A percentile compares a stretch with the other conserved stretches of the same genome.
phyloP scores from a whole-genome alignment of 1,140 invertebrate species.

The Scaptomyza montana region DNA sequence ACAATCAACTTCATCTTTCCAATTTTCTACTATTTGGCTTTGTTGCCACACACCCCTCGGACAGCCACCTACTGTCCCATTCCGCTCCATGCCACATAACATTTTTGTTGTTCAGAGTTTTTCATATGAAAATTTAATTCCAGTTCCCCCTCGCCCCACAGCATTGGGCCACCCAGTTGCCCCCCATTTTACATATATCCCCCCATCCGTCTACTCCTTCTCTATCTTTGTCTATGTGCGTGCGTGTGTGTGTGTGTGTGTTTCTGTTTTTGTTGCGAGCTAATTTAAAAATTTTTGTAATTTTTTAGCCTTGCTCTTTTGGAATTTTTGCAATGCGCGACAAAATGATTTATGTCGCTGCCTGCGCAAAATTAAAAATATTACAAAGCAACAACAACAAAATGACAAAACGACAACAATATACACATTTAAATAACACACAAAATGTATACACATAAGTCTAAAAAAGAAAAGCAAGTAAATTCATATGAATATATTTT shows the following conservation, averaged over 20 bases:
- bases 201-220: background rate
- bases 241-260: constrained; percentile 5
- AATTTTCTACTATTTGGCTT: constrained; percentile 82
- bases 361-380: constrained; percentile 81
- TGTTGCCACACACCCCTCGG: constrained; percentile 31
- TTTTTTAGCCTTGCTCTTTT: constrained; percentile 81
- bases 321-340: constrained; percentile 82
- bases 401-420: constrained; percentile 55
- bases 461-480: constrained; percentile 20
- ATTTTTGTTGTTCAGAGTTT: constrained; percentile 56
- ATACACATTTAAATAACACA: constrained; percentile 77
- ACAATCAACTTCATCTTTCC: constrained; percentile 79
- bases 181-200: constrained; percentile 10
- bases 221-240: background rate
- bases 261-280: constrained; percentile 57
- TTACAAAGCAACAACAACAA: constrained; percentile 64
- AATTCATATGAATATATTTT: constrained; percentile 4
- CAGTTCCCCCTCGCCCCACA: constrained; percentile 9
- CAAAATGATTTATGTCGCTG: constrained; percentile 83
- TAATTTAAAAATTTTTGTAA: constrained; percentile 83
- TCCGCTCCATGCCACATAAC: background rate
- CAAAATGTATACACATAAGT: constrained; percentile 41
- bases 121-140: constrained; percentile 83
- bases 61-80: background rate
- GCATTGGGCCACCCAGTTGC: constrained; percentile 14